Evolutionary conservation across 1,140 invertebrate species (phyloP).

Genomic region (Leptopilina boulardi): DNA sequence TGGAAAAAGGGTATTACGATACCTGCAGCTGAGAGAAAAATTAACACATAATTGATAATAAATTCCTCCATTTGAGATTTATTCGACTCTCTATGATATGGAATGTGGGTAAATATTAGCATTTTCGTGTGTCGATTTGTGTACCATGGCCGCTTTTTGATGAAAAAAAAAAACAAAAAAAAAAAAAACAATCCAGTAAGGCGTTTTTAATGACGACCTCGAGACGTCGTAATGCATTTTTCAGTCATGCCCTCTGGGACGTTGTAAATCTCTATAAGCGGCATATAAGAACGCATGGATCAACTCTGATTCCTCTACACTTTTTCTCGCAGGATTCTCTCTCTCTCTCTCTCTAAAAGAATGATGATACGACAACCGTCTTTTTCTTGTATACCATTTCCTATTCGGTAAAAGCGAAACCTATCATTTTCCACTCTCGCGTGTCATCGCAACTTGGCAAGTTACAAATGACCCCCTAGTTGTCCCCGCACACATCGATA

Average conservation of each 20-base stretch:
- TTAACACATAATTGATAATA: conserved; percentile 34
- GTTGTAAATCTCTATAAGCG: conserved; percentile 28
- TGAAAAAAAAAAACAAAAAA: no score
- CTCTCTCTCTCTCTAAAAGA: no score
- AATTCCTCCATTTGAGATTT: not conserved
- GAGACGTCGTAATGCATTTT: conserved; percentile 33
- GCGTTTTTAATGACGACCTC: conserved; percentile 31
- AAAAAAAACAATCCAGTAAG: conserved; percentile 20
- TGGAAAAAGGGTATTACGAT: not conserved
- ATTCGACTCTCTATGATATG: conserved; percentile 17
- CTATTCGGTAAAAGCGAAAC: conserved; percentile 26
- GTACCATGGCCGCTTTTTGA: not conserved
- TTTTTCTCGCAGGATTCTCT: conserved; percentile 15
- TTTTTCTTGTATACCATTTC: conserved; percentile 13
- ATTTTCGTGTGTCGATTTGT: conserved; percentile 19
- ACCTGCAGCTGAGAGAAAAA: not conserved
- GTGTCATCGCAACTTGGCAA: conserved; percentile 25
- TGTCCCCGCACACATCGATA: conserved; percentile 1
- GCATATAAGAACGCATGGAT: not conserved
- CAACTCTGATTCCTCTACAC: not conserved
- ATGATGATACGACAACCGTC: conserved; percentile 9
- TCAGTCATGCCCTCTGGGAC: conserved; percentile 28
- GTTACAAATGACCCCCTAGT: conserved; percentile 18
- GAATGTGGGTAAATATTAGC: conserved; percentile 26
- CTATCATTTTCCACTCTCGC: conserved; percentile 31